Evolutionary conservation across 2,113 vertebrate species (phyloP), one percentile per base, ranked within the genome.

Genomic region (Cinclus mexicanus): DNA sequence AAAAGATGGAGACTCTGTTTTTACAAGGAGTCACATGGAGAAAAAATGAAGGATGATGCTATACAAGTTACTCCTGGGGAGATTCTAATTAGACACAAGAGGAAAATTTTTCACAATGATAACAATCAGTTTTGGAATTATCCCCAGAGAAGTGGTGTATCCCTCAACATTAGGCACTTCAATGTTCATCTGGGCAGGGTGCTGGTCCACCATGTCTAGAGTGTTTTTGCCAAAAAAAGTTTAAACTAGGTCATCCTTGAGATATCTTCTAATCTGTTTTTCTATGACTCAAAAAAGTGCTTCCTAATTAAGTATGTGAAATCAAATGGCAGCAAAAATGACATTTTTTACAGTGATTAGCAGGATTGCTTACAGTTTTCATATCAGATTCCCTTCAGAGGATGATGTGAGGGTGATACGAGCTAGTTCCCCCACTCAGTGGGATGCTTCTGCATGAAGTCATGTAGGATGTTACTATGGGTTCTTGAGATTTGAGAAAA

Each of bases 351-450:
- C 17, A 24, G 8, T 37, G n/a, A 35, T 57, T 64, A 29, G 55
- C 25, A 47, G 33, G 37, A 33, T 72, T 63, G 6, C 9, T 82
- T 67, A 5, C 14, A 72, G 41, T 76, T 75, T 72, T 68, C 46
- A 11, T 90, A 49, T 69, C 28, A 35, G 7, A 44, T 70, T 14
- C 15, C 11, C 81, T 87, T n/a, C 46, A 76, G 28, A 81, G 53
- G 25, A 17, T 81, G 12, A 19, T 42, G 2, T 39, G 8, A 19
- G 7, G 21, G 4, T 61, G 37, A 10, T 65, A 33, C 0, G 1
- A 55, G 10, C 42, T 57, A 1, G 20, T 42, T 68, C 6, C 39
- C 4, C 23, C 25, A 2, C 4, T 20, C 19, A 41, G 3, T 80
- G 50, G 53, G 10, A 3, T 24, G 20, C 11, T 74, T 75, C 56